Evolutionary conservation across 2,888 invertebrate species (phyloP).

Genomic region (Lasioglossum lativentre): DNA sequence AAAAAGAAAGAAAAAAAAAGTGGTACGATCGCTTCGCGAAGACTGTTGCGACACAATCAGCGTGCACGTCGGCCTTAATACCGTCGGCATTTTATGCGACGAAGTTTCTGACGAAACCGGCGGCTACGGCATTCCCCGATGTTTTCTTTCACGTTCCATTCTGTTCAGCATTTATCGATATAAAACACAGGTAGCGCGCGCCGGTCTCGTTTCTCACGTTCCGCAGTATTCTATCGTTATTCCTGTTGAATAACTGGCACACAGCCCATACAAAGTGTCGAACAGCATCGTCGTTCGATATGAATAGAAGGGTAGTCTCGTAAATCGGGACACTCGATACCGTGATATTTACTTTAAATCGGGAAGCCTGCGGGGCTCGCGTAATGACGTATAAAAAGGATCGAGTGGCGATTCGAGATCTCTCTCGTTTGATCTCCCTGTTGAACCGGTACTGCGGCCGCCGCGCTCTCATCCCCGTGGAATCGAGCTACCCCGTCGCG

Average conservation of each 20-base stretch:
- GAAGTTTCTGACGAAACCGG: constrained; percentile 67
- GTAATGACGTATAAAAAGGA: constrained; percentile 55
- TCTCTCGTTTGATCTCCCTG: constrained; percentile 58
- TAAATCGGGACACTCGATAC: constrained; percentile 38
- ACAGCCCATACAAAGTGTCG: constrained; percentile 27
- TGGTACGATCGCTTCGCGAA: constrained; percentile 63
- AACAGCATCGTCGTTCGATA: neutral
- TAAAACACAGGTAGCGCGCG: constrained; percentile 15
- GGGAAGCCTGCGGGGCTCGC: neutral
- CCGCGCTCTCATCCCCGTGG: constrained; percentile 28
- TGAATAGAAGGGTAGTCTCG: constrained; percentile 33
- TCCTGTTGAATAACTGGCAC: constrained; percentile 38
- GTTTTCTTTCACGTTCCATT: constrained; percentile 61
- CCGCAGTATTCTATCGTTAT: constrained; percentile 14
- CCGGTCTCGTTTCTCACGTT: constrained; percentile 56
- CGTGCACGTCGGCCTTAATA: constrained; percentile 66
- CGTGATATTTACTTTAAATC: constrained; percentile 47
- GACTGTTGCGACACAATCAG: constrained; percentile 51
- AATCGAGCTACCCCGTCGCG: constrained; percentile 51
- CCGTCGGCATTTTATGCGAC: constrained; percentile 60
- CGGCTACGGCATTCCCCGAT: constrained; percentile 56
- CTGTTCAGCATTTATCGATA: constrained; percentile 45
- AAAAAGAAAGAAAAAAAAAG: constrained; percentile 43
- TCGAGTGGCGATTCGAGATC: constrained; percentile 57
- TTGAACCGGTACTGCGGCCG: constrained; percentile 19